A percentile compares a stretch with the other conserved stretches of the same genome.
Conservation (phyloP, 2,113 vertebrate species). For the Ahaetulla prasina region DNA sequence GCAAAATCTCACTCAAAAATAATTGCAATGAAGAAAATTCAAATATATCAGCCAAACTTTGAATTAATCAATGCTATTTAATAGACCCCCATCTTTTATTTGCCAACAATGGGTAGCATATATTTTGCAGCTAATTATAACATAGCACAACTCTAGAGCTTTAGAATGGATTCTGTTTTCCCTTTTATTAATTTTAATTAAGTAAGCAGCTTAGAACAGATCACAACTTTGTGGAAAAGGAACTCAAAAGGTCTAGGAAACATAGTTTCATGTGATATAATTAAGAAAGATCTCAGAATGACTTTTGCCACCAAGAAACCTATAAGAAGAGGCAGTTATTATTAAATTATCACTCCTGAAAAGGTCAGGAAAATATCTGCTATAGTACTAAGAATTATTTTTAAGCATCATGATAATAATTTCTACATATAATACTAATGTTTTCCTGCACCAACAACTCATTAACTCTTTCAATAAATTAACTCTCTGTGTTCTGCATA, state of each 20-base stretch:
- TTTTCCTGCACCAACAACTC: not conserved
- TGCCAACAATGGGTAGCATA: slow-evolving; percentile 26
- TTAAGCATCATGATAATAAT: not conserved
- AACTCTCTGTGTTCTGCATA: not conserved
- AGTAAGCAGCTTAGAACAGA: slow-evolving; percentile 27
- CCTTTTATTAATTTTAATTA: slow-evolving; percentile 40
- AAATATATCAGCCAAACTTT: slow-evolving; percentile 31
- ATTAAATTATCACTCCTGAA: not conserved
- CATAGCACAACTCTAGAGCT: slow-evolving; percentile 27
- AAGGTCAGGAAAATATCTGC: not conserved
- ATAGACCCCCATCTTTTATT: slow-evolving; percentile 21
- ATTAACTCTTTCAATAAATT: not conserved
- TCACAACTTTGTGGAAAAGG: slow-evolving; percentile 5
- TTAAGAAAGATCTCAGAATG: slow-evolving; percentile 28
- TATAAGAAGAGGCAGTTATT: not conserved
- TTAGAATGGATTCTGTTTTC: slow-evolving; percentile 36
- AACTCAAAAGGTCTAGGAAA: slow-evolving; percentile 2
- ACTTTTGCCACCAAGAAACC: slow-evolving; percentile 2
- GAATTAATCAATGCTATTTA: slow-evolving; percentile 38
- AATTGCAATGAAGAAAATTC: slow-evolving; percentile 21
- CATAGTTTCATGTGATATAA: not conserved
- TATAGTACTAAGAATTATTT: not conserved
- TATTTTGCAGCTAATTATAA: slow-evolving; percentile 48
- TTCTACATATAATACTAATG: not conserved
- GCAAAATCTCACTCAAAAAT: slow-evolving; percentile 7